Evolutionary conservation across 2,797 vertebrate genomes (phyloP).

Genomic region (Notolepis coatsorum): DNA sequence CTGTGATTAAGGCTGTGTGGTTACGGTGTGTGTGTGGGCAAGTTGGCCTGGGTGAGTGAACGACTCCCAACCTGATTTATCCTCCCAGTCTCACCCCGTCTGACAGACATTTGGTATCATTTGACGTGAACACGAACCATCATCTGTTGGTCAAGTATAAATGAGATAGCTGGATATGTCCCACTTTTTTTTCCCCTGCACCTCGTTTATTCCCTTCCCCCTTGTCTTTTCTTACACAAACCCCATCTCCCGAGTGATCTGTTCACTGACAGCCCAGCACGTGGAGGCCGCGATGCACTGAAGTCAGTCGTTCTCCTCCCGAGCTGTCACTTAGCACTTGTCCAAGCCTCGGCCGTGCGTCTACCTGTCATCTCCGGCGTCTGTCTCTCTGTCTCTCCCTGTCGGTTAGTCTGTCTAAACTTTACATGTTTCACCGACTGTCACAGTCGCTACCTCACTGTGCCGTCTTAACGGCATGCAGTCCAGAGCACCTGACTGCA

Average conservation of each 20-base stretch:
- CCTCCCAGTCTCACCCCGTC: no score
- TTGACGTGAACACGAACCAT: constrained; percentile 19
- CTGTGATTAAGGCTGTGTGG: no score
- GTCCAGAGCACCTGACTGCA: no score
- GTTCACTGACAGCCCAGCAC: constrained; percentile 52
- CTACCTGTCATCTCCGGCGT: constrained; percentile 53
- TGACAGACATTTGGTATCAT: constrained; percentile 18
- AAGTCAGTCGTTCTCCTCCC: constrained; percentile 64
- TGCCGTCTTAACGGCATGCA: not conserved
- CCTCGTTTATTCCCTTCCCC: constrained; percentile 5
- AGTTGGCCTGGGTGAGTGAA: no score
- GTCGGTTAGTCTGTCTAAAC: constrained; percentile 55
- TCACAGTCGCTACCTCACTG: constrained; percentile 31
- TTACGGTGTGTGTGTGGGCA: no score
- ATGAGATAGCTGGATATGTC: constrained; percentile 27
- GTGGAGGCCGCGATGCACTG: constrained; percentile 56
- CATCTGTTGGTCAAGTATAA: no score
- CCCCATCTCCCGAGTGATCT: constrained; percentile 34
- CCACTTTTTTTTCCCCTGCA: constrained; percentile 24
- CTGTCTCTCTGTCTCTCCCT: constrained; percentile 40
- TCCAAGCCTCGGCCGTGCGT: constrained; percentile 45
- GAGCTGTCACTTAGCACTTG: constrained; percentile 62
- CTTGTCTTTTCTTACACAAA: constrained; percentile 39
- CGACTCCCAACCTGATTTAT: no score
- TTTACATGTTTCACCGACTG: constrained; percentile 44